Base-by-base conservation (phyloP, 2,797 vertebrate species). In the Cichlasoma orientale region DNA sequence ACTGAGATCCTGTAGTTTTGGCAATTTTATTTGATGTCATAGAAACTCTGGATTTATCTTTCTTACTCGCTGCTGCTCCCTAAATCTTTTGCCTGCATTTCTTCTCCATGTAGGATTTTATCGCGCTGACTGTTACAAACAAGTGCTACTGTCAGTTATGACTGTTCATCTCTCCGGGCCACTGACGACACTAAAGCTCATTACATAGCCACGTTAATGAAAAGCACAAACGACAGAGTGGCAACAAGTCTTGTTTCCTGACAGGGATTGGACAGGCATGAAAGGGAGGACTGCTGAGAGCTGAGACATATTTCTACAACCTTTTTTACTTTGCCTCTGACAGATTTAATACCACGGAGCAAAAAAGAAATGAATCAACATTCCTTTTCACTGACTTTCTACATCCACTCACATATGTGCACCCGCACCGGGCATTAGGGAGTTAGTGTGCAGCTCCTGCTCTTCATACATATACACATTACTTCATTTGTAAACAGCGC, bases 301-400 rank as follows among this genome's bases (percentile, higher is more conserved):
- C 58, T 56, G 72, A 50, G 74, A 79, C 75, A 74, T 84, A 79
- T 82, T 88, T 82, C 83, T 82, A 78, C 82, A 86, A 61, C 54
- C 23, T 69, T 80, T 27, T 25, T 82, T 82, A 78, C 68, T 71
- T 82, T 31, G 18, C 66, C 53, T 75, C 58, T 82, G 82, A 90
- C 86, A 87, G 88, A 83, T 90, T 90, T 90, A 89, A 82, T 78
- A 82, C 78, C 75, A 19, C 33, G 11, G 56, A 80, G 77, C 8
- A 6, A 79, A 85, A 84, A 75, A 77, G 31, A 41, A 77, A 73
- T 4, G n/a, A 75, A 81, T 84, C 70, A 71, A 68, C 91, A 91
- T 94, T 94, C 92, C 90, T 89, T 86, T 87, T 83, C 79, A 68
- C 85, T 93, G 90, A 93, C 90, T 89, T 85, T 74, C 80, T 79